Evolutionary conservation across 2,797 vertebrate genomes (phyloP).

Genomic region (Acanthurus leucopareius): DNA sequence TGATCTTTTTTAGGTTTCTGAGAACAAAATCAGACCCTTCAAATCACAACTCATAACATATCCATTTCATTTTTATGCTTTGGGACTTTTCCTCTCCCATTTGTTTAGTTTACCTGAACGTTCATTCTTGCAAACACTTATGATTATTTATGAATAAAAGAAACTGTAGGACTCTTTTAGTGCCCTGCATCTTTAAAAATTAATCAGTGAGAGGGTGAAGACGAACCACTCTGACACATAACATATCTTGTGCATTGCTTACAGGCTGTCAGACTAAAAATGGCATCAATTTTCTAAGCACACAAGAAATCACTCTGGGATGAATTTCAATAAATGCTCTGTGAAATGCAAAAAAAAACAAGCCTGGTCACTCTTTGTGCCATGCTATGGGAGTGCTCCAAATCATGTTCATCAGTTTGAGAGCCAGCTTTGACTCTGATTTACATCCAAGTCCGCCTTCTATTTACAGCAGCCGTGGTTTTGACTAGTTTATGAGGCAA

Average conservation of each 20-base stretch:
- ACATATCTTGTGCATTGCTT: neutral
- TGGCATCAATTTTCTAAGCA: constrained; percentile 30
- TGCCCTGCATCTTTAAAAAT: neutral
- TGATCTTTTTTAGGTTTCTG: neutral
- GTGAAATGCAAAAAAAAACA: constrained; percentile 28
- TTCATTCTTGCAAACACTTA: neutral
- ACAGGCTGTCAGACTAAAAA: constrained; percentile 34
- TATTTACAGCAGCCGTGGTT: constrained; percentile 48
- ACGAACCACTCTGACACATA: neutral
- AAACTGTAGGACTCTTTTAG: neutral
- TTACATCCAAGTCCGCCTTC: constrained; percentile 47
- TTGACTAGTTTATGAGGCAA: constrained; percentile 44
- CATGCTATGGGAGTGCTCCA: constrained; percentile 37
- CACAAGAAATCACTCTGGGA: constrained; percentile 34
- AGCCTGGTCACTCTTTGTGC: constrained; percentile 27
- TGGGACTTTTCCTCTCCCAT: neutral
- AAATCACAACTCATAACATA: neutral
- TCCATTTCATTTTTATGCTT: neutral
- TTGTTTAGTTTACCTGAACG: neutral
- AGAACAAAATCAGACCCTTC: neutral
- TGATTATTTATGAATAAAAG: constrained; percentile 12
- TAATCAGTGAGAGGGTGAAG: neutral
- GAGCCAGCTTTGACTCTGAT: constrained; percentile 47
- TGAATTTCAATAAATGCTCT: constrained; percentile 61
- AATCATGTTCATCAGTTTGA: constrained; percentile 41